Evolutionary conservation across 1,140 invertebrate species (phyloP), one percentile per base, ranked within the genome.

Genomic region (Aplysia californica): DNA sequence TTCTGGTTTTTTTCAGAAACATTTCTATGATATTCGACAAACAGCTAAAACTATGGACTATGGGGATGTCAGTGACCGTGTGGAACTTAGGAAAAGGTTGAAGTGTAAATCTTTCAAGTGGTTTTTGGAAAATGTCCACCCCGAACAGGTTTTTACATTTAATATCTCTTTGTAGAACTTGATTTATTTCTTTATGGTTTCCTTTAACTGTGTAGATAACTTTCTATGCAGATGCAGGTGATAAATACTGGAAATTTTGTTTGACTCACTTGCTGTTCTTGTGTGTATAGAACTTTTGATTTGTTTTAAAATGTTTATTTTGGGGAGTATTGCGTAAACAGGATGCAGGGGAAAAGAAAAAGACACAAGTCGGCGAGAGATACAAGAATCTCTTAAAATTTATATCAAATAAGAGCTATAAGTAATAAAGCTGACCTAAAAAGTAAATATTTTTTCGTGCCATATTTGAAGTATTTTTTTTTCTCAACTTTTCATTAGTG

Each of bases 71-170:
- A 94, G 92, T 50, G 91, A 94, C 26, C 92, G 97, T 80, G 78
- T 96, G 1, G 91, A 92, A 44, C 87, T 99, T 5, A 91, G 96
- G 31, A 91, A 96, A 79, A 91, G 92, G 80, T 90, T 99, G 1
- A 90, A 95, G 5, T 99, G 98, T 87, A 98, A 98, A 89, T 94
- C 95, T 23, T 99, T 99, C 91, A 95, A 98, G 88, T 99, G 98
- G 98, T 99, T 97, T 90, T 92, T 99, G 87, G 95, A 98, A 85
- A 98, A 95, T 89, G 93, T 99, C 81, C 99, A 98, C 90, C 98
- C 98, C 15, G 97, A 99, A 91, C 92, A 99, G 61, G 99, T 86
- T 79, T 6, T 98, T 97, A 85, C 97, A 97, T 88, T 93, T 95
- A n/a, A n/a, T n/a, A n/a, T n/a, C n/a, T n/a, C n/a, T 74, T 98